A percentile compares a stretch with the other conserved stretches of the same genome.
Evolutionary conservation across 2,888 invertebrate species (phyloP).

Genomic region (Endomychus coccineus): DNA sequence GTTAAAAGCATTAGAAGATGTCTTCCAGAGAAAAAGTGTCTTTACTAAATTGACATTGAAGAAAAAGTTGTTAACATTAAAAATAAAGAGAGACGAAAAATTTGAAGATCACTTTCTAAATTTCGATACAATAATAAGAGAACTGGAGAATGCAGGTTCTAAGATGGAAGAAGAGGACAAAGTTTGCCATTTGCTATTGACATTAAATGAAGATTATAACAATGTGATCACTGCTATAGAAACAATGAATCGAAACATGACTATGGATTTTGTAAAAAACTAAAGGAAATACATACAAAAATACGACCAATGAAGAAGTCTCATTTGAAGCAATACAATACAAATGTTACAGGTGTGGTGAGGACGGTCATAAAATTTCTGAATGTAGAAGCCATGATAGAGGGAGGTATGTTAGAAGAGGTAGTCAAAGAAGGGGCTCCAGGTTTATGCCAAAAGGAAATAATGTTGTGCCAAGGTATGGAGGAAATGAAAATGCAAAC

Average conservation of each 20-base stretch:
- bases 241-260: constrained; percentile 20
- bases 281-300: constrained; percentile 12
- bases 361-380: constrained; percentile 10
- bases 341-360: constrained; percentile 13
- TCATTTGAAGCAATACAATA: constrained; percentile 8
- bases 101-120: constrained; percentile 25
- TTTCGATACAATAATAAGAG: constrained; percentile 25
- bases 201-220: constrained; percentile 21
- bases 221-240: constrained; percentile 26
- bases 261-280: constrained; percentile 27
- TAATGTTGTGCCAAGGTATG: not conserved
- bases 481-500: constrained; percentile 2
- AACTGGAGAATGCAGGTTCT: constrained; percentile 20
- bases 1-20: constrained; percentile 21
- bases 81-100: constrained; percentile 17
- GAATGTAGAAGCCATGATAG: constrained; percentile 10
- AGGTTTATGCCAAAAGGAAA: too few species aligned
- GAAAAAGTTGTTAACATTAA: constrained; percentile 22
- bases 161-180: constrained; percentile 26
- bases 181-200: constrained; percentile 23
- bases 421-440: constrained; percentile 4
- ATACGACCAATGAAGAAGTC: constrained; percentile 11
- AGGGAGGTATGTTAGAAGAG: constrained; percentile 2
- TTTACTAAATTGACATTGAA: constrained; percentile 19
- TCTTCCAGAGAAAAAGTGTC: constrained; percentile 24